Evolutionary conservation across 1,140 invertebrate species (phyloP).

Genomic region (Oncopeltus fasciatus): DNA sequence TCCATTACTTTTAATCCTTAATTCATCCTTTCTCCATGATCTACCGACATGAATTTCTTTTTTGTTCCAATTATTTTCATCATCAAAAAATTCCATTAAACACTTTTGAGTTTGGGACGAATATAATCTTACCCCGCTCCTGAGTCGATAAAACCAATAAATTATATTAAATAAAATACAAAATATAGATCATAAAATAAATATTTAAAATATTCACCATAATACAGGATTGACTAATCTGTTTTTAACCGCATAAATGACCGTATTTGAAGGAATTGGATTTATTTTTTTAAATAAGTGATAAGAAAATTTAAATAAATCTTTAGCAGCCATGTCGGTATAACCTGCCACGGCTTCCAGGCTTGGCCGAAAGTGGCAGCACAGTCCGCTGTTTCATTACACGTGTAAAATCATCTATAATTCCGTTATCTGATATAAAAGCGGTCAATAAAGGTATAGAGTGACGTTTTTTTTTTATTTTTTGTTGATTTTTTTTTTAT

Average conservation of each 20-base stretch:
- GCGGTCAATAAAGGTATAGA: neutral
- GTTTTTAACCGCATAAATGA: neutral
- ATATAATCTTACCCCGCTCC: neutral
- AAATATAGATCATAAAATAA: no score
- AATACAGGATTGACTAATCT: neutral
- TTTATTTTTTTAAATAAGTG: neutral
- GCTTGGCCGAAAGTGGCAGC: neutral
- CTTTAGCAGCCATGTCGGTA: neutral
- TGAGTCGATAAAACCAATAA: neutral
- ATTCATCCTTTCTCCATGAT: slow-evolving; percentile 78
- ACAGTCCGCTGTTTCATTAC: neutral
- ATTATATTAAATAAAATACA: neutral
- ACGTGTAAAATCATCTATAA: slow-evolving; percentile 6
- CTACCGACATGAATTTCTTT: slow-evolving; percentile 67
- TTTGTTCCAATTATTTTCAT: slow-evolving; percentile 70
- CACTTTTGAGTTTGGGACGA: slow-evolving; percentile 4
- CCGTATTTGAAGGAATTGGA: neutral
- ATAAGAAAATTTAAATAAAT: neutral
- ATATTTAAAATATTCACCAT: neutral
- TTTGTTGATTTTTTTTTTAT: slow-evolving; percentile 9
- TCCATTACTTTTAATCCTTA: slow-evolving; percentile 85
- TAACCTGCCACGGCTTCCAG: neutral
- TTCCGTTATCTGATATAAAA: neutral
- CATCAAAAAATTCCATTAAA: slow-evolving; percentile 88
- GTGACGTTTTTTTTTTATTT: neutral